A percentile compares a stretch with the other conserved stretches of the same genome.
phyloP scores from a whole-genome alignment of 2,113 vertebrate genomes.

The Gymnorhina tibicen region DNA sequence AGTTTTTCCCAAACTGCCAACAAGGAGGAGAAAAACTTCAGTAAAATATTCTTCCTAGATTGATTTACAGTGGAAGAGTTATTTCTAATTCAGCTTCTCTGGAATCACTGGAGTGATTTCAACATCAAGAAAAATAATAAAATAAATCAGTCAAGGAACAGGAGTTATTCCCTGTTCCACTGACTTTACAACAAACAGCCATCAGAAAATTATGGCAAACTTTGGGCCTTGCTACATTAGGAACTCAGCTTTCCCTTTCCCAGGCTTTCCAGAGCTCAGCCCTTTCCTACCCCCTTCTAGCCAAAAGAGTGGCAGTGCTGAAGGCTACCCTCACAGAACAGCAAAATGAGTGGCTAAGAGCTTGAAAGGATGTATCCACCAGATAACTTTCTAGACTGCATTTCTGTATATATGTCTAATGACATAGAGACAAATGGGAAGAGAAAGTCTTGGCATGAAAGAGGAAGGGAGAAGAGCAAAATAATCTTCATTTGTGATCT shows the following conservation, averaged over 20 bases:
- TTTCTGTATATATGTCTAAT: accelerated
- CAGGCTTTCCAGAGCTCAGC: neutral
- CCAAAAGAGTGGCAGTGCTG: neutral
- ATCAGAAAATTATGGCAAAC: neutral
- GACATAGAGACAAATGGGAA: neutral
- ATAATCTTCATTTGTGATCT: neutral
- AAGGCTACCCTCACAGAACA: neutral
- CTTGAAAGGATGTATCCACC: neutral
- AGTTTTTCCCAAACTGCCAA: neutral
- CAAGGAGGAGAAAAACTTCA: neutral
- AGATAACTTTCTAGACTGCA: neutral
- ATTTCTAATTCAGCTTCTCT: neutral
- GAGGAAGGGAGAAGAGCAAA: neutral
- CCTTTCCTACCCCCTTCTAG: neutral
- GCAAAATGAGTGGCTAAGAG: neutral
- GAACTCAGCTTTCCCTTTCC: neutral
- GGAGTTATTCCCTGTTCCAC: neutral
- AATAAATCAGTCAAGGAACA: neutral
- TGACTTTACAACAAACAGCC: neutral
- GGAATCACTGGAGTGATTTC: neutral
- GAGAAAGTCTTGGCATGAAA: neutral
- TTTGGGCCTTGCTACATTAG: neutral
- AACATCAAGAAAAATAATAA: neutral
- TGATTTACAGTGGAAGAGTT: neutral
- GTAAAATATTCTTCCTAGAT: neutral